Conservation (phyloP, 1,140 invertebrate species). For the Lordiphosa clarofinis region DNA sequence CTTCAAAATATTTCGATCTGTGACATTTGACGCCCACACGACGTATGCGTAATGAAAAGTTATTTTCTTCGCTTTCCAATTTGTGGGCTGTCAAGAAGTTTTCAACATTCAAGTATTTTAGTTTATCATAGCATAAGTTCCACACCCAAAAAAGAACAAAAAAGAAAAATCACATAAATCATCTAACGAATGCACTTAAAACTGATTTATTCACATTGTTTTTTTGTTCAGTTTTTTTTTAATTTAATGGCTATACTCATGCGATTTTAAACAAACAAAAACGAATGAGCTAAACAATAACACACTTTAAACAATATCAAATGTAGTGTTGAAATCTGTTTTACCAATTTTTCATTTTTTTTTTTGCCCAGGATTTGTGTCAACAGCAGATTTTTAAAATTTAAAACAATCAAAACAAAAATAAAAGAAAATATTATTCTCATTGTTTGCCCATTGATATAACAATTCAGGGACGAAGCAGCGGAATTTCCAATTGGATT, state of each 20-base stretch:
- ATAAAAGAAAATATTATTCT: too few relatives aligned
- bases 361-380: too few relatives aligned
- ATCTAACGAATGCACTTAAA: constrained; percentile 3
- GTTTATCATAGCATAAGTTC: too few relatives aligned
- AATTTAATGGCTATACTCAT: constrained; percentile 1
- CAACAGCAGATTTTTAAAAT: too few relatives aligned
- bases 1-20: constrained; percentile 36
- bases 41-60: constrained; percentile 68
- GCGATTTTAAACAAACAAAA: constrained; percentile 16
- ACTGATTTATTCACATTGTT: constrained; percentile 15
- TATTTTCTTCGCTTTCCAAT: constrained; percentile 44
- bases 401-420: too few relatives aligned
- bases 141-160: too few relatives aligned
- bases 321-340: constrained; percentile 10
- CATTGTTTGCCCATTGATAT: too few relatives aligned
- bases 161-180: constrained; percentile 29
- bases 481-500: too few relatives aligned
- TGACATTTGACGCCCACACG: constrained; percentile 26
- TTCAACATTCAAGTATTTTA: constrained; percentile 14
- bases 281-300: constrained; percentile 2
- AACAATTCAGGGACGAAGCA: too few relatives aligned
- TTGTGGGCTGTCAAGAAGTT: constrained; percentile 45
- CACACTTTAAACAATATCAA: constrained; percentile 19
- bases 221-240: neutral
- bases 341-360: too few relatives aligned